These are phyloP conservation scores for Lepas anatifera DNA, from an alignment of 2,888 invertebrate genomes.

Conservation along the genomic window DNA sequence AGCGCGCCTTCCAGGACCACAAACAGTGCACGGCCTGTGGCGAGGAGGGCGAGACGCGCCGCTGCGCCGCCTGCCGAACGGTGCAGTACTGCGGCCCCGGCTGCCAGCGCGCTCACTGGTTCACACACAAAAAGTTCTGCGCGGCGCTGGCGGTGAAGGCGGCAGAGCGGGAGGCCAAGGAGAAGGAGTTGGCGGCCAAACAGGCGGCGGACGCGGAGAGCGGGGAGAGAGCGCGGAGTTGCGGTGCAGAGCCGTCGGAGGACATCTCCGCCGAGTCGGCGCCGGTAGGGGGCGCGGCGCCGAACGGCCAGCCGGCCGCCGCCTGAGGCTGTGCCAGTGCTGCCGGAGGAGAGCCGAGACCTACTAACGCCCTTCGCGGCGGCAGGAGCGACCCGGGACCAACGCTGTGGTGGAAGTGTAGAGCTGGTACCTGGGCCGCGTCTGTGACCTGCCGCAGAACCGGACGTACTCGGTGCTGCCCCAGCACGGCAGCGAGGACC, in stretches of 20 bases:
- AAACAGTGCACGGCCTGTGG: constrained; percentile 73
- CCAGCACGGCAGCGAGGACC: no score
- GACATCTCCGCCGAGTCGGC: no score
- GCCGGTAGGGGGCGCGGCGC: no score
- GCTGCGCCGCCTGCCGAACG: constrained; percentile 87
- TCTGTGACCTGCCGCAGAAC: no score
- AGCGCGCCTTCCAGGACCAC: constrained; percentile 50
- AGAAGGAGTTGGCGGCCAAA: neutral
- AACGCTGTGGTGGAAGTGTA: no score
- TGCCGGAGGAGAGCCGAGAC: no score
- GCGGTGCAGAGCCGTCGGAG: neutral
- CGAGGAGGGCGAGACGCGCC: constrained; percentile 76
- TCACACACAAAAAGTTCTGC: constrained; percentile 71
- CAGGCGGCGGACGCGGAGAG: neutral
- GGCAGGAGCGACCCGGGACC: no score
- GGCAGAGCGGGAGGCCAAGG: neutral
- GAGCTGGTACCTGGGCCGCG: no score
- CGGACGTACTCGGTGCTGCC: no score
- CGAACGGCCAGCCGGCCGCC: no score
- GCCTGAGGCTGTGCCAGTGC: no score
- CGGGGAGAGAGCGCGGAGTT: neutral
- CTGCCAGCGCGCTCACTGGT: constrained; percentile 90
- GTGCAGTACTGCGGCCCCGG: constrained; percentile 88
- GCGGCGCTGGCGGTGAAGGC: neutral
- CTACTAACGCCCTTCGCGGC: no score